Base-by-base conservation (phyloP, 2,888 invertebrate species). In the Drosophila acutilabella region DNA sequence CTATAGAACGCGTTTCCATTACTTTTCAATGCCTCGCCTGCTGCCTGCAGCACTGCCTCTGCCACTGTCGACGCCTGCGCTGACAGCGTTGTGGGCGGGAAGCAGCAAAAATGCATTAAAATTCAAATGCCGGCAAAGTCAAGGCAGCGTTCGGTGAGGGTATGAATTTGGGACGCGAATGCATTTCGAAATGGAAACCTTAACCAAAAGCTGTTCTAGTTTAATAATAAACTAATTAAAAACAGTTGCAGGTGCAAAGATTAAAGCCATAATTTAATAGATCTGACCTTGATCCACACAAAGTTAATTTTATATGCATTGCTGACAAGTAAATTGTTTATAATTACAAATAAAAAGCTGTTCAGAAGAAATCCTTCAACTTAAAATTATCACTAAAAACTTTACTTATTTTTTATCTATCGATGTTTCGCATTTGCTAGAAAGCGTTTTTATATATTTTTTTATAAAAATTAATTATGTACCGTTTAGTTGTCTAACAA, bases 91-190 rank as follows among this genome's bases (percentile, higher is more conserved):
- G 80, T 69, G 67, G 80, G 80, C 60, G 77, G 65, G 77, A 83
- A 80, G 78, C 78, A 68, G 71, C 74, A 80, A 45, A 82, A 77
- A 64, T 84, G 81, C 86, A 79, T 74, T 73, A 13, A 65, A 65
- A 78, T 81, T 71, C 70, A 79, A 75, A 76, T 79, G 83, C 78
- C 80, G 79, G 72, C 89, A 88, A 87, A 86, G 89, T 88, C 89
- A 85, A 75, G 78, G 76, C 68, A 71, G 42, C 33, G 6, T 16
- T 16, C 11, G 16, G 3, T 30, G 48, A 30, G 53, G 30, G 41
- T 20, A 54, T 52, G 36, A 44, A 36, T 33, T 30, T 23, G 40
- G 14, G 18, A 8, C 33, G 38, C 44, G n/a, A 56, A 50, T 57
- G 45, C 11, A 33, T 36, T 48, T 20, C 40, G 18, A 26, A 20